These are phyloP conservation scores for Gymnoscelis rufifasciata DNA, from an alignment of 2,888 invertebrate genomes.

Conservation along the genomic window DNA sequence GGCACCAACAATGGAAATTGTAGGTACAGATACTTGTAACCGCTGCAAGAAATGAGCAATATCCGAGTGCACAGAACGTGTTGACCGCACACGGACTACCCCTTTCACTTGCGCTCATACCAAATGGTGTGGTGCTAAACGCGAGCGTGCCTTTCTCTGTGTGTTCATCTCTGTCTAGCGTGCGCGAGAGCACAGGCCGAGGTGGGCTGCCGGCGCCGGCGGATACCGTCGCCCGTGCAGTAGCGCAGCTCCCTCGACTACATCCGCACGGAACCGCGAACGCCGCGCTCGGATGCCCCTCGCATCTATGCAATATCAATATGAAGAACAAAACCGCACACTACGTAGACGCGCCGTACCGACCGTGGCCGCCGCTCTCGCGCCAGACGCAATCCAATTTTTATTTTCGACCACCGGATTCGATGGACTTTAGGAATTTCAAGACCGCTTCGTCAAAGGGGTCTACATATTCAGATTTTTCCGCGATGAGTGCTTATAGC, in stretches of 20 bases:
- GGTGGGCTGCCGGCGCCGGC: conserved; percentile 53
- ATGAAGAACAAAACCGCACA: conserved; percentile 82
- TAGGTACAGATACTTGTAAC: conserved; percentile 45
- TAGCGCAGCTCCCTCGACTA: conserved; percentile 68
- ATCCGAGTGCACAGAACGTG: conserved; percentile 50
- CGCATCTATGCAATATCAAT: conserved; percentile 64
- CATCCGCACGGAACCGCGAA: conserved; percentile 69
- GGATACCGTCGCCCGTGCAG: conserved; percentile 58
- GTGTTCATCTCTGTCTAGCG: conserved; percentile 71
- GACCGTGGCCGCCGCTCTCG: conserved; percentile 84
- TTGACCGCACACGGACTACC: conserved; percentile 69
- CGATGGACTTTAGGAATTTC: conserved; percentile 70
- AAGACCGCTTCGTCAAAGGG: conserved; percentile 67
- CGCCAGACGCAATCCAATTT: conserved; percentile 72
- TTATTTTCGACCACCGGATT: conserved; percentile 71
- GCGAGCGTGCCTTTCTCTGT: conserved; percentile 72
- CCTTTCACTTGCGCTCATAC: conserved; percentile 75
- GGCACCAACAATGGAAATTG: conserved; percentile 14
- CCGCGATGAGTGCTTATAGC: conserved; percentile 72
- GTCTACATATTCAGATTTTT: conserved; percentile 73
- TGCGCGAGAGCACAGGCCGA: conserved; percentile 53
- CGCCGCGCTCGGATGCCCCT: conserved; percentile 64
- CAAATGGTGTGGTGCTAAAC: conserved; percentile 70
- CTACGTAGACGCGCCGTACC: conserved; percentile 71
- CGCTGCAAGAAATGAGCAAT: conserved; percentile 40